Base-by-base conservation (phyloP, 2,888 invertebrate genomes). In the Aspidapion aeneum region DNA sequence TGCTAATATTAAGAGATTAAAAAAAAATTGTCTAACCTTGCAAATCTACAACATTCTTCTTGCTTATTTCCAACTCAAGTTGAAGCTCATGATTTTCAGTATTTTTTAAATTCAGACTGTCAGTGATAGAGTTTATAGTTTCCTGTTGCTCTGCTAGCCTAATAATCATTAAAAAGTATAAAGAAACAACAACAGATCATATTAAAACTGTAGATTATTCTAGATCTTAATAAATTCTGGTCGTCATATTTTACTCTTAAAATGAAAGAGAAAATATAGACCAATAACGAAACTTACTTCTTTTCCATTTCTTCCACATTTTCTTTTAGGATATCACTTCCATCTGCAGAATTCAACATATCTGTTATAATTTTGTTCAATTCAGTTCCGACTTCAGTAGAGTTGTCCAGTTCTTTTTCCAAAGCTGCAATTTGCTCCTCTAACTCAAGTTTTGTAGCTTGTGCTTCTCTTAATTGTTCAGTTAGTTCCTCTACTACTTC, bases 331-430 rank as follows among this genome's bases (percentile, higher is more conserved):
- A 84, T 85, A 21, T 73, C 73, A 64, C 85, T 83, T 1, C 88
- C 85, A 66, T 87, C 85, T 67, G 55, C 22, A 2, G 91, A 90
- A 64, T 82, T 85, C 58, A 90, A 78, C 69, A 88, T 82, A 72
- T 89, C 88, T 0, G 87, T 82, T 22, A 90, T 78, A 82, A 89
- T 88, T 73, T 83, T 82, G 73, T 90, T 89, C 57, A 90, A 76
- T 78, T 93, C 93, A 68, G 93, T 80, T 54, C 89, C 89, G 5
- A 92, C 90, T 72, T 92, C 90, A 0, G 93, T 90, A 0, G 92
- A 90, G 72, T 87, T 89, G 78, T 93, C 93, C 52, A 93, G 83
- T 74, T 93, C 86, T 83, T 89, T 86, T 81, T 93, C 85, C 73
- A 89, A 74, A 75, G 84, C 83, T 58, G 84, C 79, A 18, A 91